These are phyloP conservation scores for Dipodomys stephensi DNA, from an alignment of 2,113 vertebrate genomes.

Conservation along the genomic window DNA sequence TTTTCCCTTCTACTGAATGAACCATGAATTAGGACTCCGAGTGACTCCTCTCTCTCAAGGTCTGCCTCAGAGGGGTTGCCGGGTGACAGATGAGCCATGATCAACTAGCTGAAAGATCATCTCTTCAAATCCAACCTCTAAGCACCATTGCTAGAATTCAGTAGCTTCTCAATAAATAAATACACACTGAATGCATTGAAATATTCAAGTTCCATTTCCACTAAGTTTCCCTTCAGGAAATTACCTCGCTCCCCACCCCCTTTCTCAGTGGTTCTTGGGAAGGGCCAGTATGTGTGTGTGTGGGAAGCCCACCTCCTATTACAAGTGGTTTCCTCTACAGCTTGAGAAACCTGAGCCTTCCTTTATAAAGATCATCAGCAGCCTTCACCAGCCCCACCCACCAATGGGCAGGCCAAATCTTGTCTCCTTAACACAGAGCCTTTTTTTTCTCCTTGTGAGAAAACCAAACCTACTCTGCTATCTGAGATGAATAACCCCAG, in stretches of 20 bases:
- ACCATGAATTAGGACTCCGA: no score
- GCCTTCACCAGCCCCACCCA: constrained; percentile 54
- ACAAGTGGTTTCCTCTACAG: constrained; percentile 54
- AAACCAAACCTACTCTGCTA: constrained; percentile 75
- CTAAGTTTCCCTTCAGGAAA: constrained; percentile 47
- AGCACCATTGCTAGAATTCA: neutral
- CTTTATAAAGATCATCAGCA: constrained; percentile 37
- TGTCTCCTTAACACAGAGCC: constrained; percentile 73
- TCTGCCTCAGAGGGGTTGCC: no score
- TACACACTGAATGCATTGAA: neutral
- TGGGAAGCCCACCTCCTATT: constrained; percentile 7
- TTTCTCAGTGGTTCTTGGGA: neutral
- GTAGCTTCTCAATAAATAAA: constrained; percentile 64
- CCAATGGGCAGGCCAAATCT: constrained; percentile 44
- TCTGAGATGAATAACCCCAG: constrained; percentile 78
- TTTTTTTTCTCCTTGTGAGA: constrained; percentile 75
- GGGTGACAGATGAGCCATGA: neutral
- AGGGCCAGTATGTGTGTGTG: no score
- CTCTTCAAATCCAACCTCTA: constrained; percentile 31
- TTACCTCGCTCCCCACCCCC: neutral
- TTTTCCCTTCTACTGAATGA: no score
- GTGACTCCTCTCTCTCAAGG: no score
- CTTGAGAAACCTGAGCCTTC: constrained; percentile 59
- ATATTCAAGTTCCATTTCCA: constrained; percentile 52
- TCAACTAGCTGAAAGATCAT: constrained; percentile 42